Evolutionary conservation across 64 coral and sea anemone genomes (phyloP).

Genomic region (Stichodactyla mertensii): DNA sequence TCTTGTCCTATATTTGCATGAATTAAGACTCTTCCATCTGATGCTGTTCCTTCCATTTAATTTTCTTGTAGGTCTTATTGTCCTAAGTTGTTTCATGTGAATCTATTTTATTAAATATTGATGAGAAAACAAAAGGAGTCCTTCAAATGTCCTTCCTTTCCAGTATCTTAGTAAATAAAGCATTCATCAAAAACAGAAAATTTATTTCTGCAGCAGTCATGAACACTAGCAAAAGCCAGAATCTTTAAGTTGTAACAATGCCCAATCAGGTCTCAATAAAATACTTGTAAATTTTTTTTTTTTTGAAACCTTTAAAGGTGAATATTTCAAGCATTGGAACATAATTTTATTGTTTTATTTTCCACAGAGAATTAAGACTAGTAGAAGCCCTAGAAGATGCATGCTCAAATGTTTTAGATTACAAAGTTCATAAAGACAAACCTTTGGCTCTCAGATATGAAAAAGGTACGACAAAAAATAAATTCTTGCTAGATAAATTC

Average conservation of each 20-base stretch:
- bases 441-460: slow-evolving; percentile 69
- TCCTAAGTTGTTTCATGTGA: neutral
- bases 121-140: neutral
- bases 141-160: neutral
- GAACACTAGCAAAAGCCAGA: no score
- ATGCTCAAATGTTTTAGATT: slow-evolving; percentile 81
- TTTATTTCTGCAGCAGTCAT: no score
- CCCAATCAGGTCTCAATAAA: no score
- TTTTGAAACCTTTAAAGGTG: neutral
- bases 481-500: neutral
- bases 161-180: neutral
- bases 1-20: neutral
- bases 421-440: slow-evolving; percentile 95
- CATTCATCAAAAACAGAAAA: neutral
- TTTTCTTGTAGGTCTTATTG: neutral
- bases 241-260: no score
- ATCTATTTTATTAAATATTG: neutral
- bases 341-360: neutral
- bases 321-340: neutral
- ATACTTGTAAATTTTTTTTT: no score
- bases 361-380: slow-evolving; percentile 66
- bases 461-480: slow-evolving; percentile 39
- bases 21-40: neutral
- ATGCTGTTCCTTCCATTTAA: neutral
- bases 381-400: slow-evolving; percentile 89